These are phyloP conservation scores for silkworm (Bombyx mori) DNA, from an alignment of 1,140 invertebrate genomes.

Conservation along the genomic window DNA sequence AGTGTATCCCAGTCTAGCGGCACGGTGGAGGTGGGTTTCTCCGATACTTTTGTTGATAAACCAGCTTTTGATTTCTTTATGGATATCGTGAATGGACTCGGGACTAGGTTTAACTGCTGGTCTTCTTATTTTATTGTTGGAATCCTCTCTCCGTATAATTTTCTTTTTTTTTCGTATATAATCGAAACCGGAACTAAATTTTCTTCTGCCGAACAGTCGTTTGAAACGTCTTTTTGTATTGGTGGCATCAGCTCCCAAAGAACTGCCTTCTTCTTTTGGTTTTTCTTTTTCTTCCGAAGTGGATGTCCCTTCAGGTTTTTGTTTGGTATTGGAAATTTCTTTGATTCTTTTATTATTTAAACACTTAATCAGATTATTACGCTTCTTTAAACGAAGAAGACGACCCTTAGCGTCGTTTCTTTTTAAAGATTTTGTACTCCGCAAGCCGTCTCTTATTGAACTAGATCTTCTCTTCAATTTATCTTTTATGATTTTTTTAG, in stretches of 20 bases:
- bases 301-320: slow-evolving; percentile 48
- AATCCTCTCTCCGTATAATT: slow-evolving; percentile 57
- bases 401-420: slow-evolving; percentile 74
- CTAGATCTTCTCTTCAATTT: slow-evolving; percentile 52
- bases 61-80: slow-evolving; percentile 89
- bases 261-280: slow-evolving; percentile 38
- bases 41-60: slow-evolving; percentile 94
- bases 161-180: slow-evolving; percentile 91
- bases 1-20: slow-evolving; percentile 88
- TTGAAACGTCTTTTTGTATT: slow-evolving; percentile 55
- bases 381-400: slow-evolving; percentile 68
- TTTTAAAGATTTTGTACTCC: slow-evolving; percentile 73
- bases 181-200: slow-evolving; percentile 81
- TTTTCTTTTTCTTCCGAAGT: slow-evolving; percentile 49
- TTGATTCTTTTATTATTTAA: slow-evolving; percentile 60
- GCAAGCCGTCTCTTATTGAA: slow-evolving; percentile 71
- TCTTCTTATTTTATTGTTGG: slow-evolving; percentile 47
- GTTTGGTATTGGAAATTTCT: slow-evolving; percentile 40
- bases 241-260: slow-evolving; percentile 30
- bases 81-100: slow-evolving; percentile 82
- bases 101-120: slow-evolving; percentile 72
- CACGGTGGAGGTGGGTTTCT: slow-evolving; percentile 91
- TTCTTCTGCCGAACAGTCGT: slow-evolving; percentile 64
- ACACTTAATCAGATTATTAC: slow-evolving; percentile 72
- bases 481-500: slow-evolving; percentile 48